These are phyloP conservation scores for Rhinophrynus dorsalis DNA, from an alignment of 2,797 vertebrate genomes.

Conservation along the genomic window DNA sequence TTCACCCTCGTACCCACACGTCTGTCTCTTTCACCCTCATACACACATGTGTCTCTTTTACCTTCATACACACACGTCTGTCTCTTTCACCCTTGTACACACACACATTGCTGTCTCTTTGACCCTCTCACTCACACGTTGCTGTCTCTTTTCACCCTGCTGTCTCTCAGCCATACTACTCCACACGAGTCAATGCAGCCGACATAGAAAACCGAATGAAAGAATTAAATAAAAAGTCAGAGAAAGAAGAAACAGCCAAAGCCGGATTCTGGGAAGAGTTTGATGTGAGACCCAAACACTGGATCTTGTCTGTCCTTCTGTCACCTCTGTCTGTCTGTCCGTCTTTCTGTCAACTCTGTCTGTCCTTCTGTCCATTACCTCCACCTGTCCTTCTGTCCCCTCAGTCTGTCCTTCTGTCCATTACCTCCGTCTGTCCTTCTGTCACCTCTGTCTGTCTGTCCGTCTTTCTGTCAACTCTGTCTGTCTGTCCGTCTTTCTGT, in stretches of 20 bases:
- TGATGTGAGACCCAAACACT: conserved; percentile 72
- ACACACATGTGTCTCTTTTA: no score
- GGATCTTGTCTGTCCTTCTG: background rate
- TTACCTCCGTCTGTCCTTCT: no score
- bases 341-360: background rate
- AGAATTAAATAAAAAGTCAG: conserved; percentile 78
- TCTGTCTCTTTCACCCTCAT: no score
- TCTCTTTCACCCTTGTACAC: no score
- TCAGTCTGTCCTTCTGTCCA: no score
- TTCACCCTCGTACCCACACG: no score
- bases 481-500: no score
- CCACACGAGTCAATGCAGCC: conserved; percentile 89
- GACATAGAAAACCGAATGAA: conserved; percentile 90
- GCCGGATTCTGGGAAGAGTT: conserved; percentile 99
- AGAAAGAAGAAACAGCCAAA: conserved; percentile 77
- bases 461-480: no score
- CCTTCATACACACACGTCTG: no score
- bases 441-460: no score
- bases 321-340: background rate
- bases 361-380: no score
- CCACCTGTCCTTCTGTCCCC: no score
- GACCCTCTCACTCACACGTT: background rate
- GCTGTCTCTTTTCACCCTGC: background rate
- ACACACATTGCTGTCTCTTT: background rate
- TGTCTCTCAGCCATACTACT: conserved; percentile 82